These are phyloP conservation scores for Myotis pilosus DNA, from an alignment of 2,797 vertebrate genomes.

Conservation along the genomic window DNA sequence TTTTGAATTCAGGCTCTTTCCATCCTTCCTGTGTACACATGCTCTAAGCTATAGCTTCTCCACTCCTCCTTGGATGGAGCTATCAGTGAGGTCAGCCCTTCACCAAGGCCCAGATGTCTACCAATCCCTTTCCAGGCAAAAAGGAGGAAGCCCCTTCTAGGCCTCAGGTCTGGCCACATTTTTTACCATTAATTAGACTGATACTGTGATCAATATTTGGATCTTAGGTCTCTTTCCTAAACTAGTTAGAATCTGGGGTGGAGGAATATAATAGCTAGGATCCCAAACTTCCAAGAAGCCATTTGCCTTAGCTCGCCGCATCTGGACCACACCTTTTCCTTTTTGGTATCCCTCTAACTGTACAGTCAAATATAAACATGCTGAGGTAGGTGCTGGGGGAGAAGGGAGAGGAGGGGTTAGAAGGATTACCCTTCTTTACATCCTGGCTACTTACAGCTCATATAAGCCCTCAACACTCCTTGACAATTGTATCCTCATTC, in stretches of 20 bases:
- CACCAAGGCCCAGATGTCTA: neutral
- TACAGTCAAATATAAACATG: neutral
- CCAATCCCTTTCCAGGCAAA: neutral
- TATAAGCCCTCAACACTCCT: neutral
- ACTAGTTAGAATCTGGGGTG: neutral
- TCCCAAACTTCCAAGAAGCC: neutral
- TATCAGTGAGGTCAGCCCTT: neutral
- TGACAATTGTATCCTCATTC: neutral
- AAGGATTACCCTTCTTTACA: neutral
- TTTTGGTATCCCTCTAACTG: neutral
- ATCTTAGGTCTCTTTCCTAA: neutral
- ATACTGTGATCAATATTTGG: neutral
- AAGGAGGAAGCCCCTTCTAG: neutral
- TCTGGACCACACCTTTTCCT: neutral
- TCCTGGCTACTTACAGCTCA: neutral
- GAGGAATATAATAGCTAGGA: neutral
- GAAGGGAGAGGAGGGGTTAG: rapidly evolving
- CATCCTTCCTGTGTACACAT: neutral
- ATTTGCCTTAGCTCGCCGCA: neutral
- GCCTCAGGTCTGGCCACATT: neutral
- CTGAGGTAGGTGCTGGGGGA: neutral
- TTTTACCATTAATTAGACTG: neutral
- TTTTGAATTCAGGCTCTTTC: neutral
- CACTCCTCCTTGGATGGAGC: rapidly evolving
- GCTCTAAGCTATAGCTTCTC: neutral